These are phyloP conservation scores for Amorpha juglandis DNA, from an alignment of 2,888 invertebrate genomes.

Conservation along the genomic window DNA sequence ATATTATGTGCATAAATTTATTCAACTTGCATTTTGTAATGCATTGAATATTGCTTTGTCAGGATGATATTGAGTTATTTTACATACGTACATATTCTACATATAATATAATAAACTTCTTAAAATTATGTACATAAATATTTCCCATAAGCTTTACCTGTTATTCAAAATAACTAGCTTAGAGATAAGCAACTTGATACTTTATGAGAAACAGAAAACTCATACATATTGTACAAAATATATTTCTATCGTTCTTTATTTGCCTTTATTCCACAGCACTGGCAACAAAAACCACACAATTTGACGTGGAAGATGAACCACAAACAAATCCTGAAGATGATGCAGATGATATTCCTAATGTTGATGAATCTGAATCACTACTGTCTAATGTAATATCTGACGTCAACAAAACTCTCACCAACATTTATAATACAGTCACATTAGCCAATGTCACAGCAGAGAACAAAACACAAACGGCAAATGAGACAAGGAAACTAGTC, in stretches of 20 bases:
- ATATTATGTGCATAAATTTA: background rate
- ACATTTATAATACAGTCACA: conserved; percentile 74
- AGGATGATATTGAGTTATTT: background rate
- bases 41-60: conserved; percentile 18
- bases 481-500: conserved; percentile 75
- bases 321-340: conserved; percentile 50
- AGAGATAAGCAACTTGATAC: too few species aligned
- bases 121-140: background rate
- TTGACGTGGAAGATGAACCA: conserved; percentile 67
- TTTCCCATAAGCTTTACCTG: background rate
- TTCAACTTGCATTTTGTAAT: conserved; percentile 1
- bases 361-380: conserved; percentile 76
- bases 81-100: too few species aligned
- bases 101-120: too few species aligned
- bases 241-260: too few species aligned
- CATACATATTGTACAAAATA: too few species aligned
- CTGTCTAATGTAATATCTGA: conserved; percentile 76
- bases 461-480: conserved; percentile 62
- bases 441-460: conserved; percentile 71
- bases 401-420: conserved; percentile 76
- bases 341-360: conserved; percentile 68
- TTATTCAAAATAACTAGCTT: too few species aligned
- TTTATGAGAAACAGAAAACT: too few species aligned
- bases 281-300: conserved; percentile 53
- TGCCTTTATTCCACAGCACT: conserved; percentile 47